Evolutionary conservation across 2,113 vertebrate genomes (phyloP).

Genomic region (Anolis sagrei): DNA sequence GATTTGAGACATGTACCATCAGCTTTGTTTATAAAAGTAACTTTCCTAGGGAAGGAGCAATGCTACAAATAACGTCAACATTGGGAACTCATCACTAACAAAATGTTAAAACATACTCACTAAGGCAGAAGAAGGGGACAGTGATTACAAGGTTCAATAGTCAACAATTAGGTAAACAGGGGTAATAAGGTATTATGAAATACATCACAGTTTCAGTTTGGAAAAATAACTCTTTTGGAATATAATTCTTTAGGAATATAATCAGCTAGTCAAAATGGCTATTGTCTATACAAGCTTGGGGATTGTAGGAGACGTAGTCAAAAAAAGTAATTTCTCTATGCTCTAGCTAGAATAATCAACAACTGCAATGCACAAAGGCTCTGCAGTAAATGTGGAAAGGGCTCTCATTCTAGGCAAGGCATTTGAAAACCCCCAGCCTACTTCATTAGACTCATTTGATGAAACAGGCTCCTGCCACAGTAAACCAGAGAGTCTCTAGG

Average conservation of each 20-base stretch:
- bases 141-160: neutral
- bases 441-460: constrained; percentile 12
- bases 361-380: neutral
- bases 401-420: neutral
- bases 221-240: no score
- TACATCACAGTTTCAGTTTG: no score
- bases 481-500: neutral
- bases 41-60: neutral
- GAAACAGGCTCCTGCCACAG: neutral
- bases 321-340: no score
- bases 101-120: neutral
- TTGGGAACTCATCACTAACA: neutral
- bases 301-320: no score
- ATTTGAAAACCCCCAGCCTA: neutral
- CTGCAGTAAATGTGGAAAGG: neutral
- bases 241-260: no score
- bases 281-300: no score
- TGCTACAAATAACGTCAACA: neutral
- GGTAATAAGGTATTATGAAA: neutral
- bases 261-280: no score
- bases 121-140: neutral
- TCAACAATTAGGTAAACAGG: neutral
- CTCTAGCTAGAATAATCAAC: neutral
- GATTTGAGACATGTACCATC: neutral
- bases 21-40: neutral